Evolutionary conservation across 2,113 vertebrate species (phyloP), one percentile per base, ranked within the genome.

Genomic region (Sapajus apella): DNA sequence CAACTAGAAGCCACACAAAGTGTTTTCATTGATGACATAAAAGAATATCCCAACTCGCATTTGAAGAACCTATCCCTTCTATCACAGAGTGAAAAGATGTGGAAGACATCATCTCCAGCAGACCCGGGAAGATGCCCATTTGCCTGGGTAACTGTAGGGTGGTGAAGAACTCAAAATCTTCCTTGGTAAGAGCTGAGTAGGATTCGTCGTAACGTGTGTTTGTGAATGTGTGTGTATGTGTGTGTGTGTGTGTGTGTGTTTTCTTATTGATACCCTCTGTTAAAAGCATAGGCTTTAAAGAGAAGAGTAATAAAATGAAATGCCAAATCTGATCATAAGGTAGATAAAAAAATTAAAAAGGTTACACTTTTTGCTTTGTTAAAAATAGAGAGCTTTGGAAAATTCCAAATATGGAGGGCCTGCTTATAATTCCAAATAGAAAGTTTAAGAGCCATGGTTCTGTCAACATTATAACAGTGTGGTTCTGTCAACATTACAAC

Each of bases 371-470:
- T 76, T 76, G 64, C 6, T 85, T 64, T 90, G 9, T 55, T 32
- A 88, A 64, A 93, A 93, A 45, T 25, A 96, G 75, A 89, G 14
- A 79, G 58, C 9, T 75, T 35, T 68, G 52, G 43, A 92, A 94
- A 94, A 87, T 92, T 73, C 37, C 93, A 64, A 94, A 43, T 43
- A 37, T 55, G 12, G 56, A 72, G 3, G 10, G 64, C 21, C 43
- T 76, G 90, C 47, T 12, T 32, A 37, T 68, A 52, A 56, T 84
- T 90, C 23, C 35, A 56, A n/a, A 88, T 17, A 47, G 20, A 25
- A 86, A 85, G 20, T 66, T 87, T 87, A 23, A 64, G 72, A 92
- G 30, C 47, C 16, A 72, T 58, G 12, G 23, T 70, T 70, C 5
- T 92, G 32, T 81, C 25, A 30, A 61, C 2, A 27, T 61, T 61